Evolutionary conservation across 92 coral and sea anemone species (phyloP).

Genomic region (Actinostola sp.): DNA sequence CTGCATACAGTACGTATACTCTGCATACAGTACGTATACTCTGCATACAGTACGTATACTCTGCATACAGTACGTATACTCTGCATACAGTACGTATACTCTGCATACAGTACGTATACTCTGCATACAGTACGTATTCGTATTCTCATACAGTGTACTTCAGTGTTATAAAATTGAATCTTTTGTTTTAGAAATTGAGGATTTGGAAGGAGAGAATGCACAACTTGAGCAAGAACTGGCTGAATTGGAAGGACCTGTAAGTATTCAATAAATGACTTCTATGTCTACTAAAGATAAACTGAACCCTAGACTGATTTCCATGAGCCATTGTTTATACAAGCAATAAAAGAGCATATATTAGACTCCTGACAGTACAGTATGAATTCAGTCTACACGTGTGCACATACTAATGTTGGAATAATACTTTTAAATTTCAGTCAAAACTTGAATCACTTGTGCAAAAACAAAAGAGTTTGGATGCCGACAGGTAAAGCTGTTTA

Average conservation of each 20-base stretch:
- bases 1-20: too few relatives aligned
- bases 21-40: too few relatives aligned
- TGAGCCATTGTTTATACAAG: too few relatives aligned
- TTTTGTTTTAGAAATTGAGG: conserved; percentile 72
- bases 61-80: too few relatives aligned
- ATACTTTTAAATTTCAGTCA: conserved; percentile 57
- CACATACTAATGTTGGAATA: neutral
- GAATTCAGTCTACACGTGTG: neutral
- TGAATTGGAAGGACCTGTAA: conserved; percentile 81
- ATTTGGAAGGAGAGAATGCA: conserved; percentile 68
- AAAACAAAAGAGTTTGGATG: conserved; percentile 66
- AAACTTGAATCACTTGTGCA: conserved; percentile 66
- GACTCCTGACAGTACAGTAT: too few relatives aligned
- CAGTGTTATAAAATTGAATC: neutral
- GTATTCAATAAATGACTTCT: conserved; percentile 13
- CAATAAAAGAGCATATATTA: too few relatives aligned
- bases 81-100: too few relatives aligned
- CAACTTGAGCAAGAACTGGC: conserved; percentile 77
- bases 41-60: too few relatives aligned
- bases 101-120: too few relatives aligned
- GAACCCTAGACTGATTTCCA: neutral
- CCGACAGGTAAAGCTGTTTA: conserved; percentile 73
- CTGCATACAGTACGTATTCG: too few relatives aligned
- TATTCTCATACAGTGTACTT: neutral
- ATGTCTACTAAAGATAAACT: too few relatives aligned